Base-by-base conservation (phyloP, 37 sponge, comb jelly and placozoan species). In the Halichondria panicea region DNA sequence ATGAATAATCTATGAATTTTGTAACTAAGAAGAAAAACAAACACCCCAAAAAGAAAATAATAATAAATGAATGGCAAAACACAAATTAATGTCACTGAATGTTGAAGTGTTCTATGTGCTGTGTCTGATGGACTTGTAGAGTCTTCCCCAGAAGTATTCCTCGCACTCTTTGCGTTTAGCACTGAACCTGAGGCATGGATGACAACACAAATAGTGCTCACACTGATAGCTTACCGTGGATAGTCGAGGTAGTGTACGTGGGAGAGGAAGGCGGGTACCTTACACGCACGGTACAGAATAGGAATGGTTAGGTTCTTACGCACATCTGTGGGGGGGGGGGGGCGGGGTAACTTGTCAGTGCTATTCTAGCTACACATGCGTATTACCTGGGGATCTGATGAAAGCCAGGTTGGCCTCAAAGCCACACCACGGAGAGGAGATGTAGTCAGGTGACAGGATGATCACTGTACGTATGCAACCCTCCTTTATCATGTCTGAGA, bases 401-500 rank as follows among this genome's bases (percentile, higher is more conserved):
- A 72, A 43, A 18, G 85, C 90, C 6, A 84, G 64, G 48, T 63
- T 59, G 21, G 90, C 84, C 54, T 84, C 90, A 62, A 68, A 84
- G 36, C 42, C 84, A 46, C 84, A 84, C 84, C 84, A 89, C 4
- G 74, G 33, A 2, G 76, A 76, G 15, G 42, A 19, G 38, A 84
- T 19, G 46, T 84, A 89, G 46, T 68, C 54, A 4, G 90, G 85
- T 5, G 90, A 89, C 18, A 89, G 80, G 38, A 89, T 79, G 24
- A 89, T 55, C 39, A 89, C 38, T 7, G 76, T 84, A 57, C 80
- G 84, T 2, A 76, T 70, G 63, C 85, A 89, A 30, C 70, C 75
- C 13, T 74, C 55, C 72, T 79, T 84, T 43, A 89, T 84, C 77
- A 80, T 80, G 57, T 89, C 77, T 42, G 81, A 81, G 15, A 75